Evolutionary conservation across 2,797 vertebrate genomes (phyloP).

Genomic region (Cirrhinus mrigala): DNA sequence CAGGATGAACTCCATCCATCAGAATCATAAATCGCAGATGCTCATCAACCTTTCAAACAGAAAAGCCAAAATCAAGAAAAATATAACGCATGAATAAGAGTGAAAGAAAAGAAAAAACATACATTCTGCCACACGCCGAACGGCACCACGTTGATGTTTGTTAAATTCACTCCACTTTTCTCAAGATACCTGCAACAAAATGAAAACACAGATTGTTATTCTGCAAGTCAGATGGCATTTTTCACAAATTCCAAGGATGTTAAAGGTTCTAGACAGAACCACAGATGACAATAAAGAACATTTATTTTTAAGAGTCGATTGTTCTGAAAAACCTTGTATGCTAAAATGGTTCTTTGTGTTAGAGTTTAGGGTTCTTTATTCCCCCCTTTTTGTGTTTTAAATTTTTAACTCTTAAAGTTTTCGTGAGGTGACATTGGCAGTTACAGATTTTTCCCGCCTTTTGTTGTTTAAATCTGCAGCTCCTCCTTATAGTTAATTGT

Average conservation of each 20-base stretch:
- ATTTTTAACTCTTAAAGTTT: no score
- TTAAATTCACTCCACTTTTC: conserved; percentile 78
- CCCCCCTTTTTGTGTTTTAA: no score
- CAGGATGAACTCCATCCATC: conserved; percentile 85
- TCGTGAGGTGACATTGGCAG: no score
- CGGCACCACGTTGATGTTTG: conserved; percentile 79
- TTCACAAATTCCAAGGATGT: no score
- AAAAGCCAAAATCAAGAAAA: background rate
- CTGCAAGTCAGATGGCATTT: no score
- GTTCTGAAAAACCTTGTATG: no score
- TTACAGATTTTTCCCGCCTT: background rate
- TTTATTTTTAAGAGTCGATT: no score
- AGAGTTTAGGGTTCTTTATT: no score
- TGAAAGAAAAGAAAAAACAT: background rate
- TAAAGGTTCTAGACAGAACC: no score
- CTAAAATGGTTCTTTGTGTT: no score
- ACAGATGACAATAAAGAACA: no score
- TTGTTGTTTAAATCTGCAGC: background rate
- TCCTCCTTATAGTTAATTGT: background rate
- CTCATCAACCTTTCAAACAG: conserved; percentile 72
- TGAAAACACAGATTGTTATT: no score
- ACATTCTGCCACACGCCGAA: conserved; percentile 85
- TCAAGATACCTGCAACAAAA: conserved; percentile 66
- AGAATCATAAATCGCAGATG: conserved; percentile 85
- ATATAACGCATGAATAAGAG: background rate